Evolutionary conservation across 2,888 invertebrate genomes (phyloP).

Genomic region (Oegoconia quadripuncta): DNA sequence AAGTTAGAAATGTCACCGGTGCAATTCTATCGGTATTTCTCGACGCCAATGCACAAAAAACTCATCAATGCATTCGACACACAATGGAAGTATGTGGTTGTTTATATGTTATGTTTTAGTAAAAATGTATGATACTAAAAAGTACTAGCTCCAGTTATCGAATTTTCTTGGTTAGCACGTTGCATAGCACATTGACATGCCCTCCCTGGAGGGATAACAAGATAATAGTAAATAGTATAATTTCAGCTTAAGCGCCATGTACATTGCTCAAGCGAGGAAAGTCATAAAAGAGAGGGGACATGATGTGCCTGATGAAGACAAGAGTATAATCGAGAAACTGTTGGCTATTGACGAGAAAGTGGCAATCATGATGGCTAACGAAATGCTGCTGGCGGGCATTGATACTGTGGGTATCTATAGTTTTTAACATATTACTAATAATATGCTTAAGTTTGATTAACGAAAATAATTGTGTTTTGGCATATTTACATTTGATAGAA

Average conservation of each 20-base stretch:
- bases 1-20: slow-evolving; percentile 51
- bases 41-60: slow-evolving; percentile 52
- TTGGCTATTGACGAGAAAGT: slow-evolving; percentile 80
- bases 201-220: no score
- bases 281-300: slow-evolving; percentile 42
- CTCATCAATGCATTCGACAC: slow-evolving; percentile 48
- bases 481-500: no score
- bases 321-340: slow-evolving; percentile 82
- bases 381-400: slow-evolving; percentile 84
- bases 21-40: slow-evolving; percentile 42
- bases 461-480: no score
- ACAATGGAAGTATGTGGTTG: slow-evolving; percentile 61
- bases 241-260: slow-evolving; percentile 50
- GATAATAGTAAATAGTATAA: no score
- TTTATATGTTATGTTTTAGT: background rate
- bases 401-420: slow-evolving; percentile 79
- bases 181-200: no score
- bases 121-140: background rate
- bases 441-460: no score
- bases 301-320: slow-evolving; percentile 63
- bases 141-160: no score
- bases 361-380: slow-evolving; percentile 83
- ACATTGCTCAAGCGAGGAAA: slow-evolving; percentile 48
- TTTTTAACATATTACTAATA: no score
- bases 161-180: no score